Base-by-base conservation (phyloP, 2,888 invertebrate genomes). In the Petrophora chlorosata region DNA sequence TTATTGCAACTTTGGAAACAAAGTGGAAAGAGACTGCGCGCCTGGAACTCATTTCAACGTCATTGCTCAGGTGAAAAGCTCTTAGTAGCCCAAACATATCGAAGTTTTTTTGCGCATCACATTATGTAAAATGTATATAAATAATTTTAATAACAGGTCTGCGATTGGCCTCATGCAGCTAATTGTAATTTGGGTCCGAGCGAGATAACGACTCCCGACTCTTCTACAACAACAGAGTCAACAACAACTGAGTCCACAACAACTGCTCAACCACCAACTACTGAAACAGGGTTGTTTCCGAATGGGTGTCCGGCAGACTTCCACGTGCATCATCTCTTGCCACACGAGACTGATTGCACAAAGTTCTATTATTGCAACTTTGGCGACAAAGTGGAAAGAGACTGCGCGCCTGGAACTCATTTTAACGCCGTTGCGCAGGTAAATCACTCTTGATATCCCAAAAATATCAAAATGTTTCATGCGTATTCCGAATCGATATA, bases 321-420 rank as follows among this genome's bases (percentile, higher is more conserved):
- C 34, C 45, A 59, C 15, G 28, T 65, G 0, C 61, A 70, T 5
- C 55, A 48, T 4, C 34, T 78, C 10, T 53, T 85, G 3, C 76
- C 82, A 0, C 81, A 85, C 15, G 75, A 76, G 23, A 39, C 9
- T 9, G 46, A 41, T n/a, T 41, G 41, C 8, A 15, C 43, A 2
- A 76, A 76, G 45, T 85, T 67, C 45, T 81, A 82, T 48, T 65
- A 70, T 8, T 85, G 85, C 46, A 67, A 64, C 9, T 64, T 72
- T 36, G 83, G 85, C 0, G 15, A 51, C 0, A 69, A 61, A 33
- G 58, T 76, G 0, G 58, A 63, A 17, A 66, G 57, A 43, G 34
- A 44, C 1, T 85, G 85, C 13, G 63, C 61, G 0, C 23, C 59
- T 0, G 79, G 77, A 0, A 69, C 71, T 0, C 61, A 68, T 22